Percentiles rank a stretch among this genome's conserved stretches.
Conservation (phyloP, 2,797 vertebrate genomes). For the Nannoperca australis region DNA sequence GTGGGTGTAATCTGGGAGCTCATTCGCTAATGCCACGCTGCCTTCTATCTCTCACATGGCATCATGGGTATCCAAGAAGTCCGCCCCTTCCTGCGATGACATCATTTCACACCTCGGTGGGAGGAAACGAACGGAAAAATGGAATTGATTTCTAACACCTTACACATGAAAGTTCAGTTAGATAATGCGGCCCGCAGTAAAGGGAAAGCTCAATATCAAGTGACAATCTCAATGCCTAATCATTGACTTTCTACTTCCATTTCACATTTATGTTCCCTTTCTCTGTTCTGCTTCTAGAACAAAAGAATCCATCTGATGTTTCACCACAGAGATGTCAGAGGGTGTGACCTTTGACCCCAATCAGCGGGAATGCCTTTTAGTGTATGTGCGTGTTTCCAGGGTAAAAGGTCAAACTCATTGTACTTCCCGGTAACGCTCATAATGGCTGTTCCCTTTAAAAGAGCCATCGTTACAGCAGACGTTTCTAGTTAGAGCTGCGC, state of each 20-base stretch:
- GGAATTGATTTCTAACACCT: background rate
- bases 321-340: constrained; percentile 18
- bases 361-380: constrained; percentile 19
- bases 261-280: background rate
- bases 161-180: background rate
- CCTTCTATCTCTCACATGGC: constrained; percentile 64
- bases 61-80: constrained; percentile 57
- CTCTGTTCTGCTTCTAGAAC: background rate
- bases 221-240: background rate
- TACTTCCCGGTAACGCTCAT: constrained; percentile 16
- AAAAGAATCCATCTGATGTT: constrained; percentile 14
- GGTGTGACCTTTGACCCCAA: constrained; percentile 23
- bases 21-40: constrained; percentile 66
- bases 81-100: constrained; percentile 39
- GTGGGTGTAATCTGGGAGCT: constrained; percentile 74
- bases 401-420: constrained; percentile 33
- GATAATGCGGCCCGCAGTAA: background rate
- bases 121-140: background rate
- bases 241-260: background rate
- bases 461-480: background rate
- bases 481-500: background rate
- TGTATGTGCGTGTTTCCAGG: background rate
- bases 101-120: constrained; percentile 45
- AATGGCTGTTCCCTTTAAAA: background rate
- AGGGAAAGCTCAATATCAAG: constrained; percentile 7